Evolutionary conservation across 2,797 vertebrate genomes (phyloP).

Genomic region (Silurus lanzhouensis): DNA sequence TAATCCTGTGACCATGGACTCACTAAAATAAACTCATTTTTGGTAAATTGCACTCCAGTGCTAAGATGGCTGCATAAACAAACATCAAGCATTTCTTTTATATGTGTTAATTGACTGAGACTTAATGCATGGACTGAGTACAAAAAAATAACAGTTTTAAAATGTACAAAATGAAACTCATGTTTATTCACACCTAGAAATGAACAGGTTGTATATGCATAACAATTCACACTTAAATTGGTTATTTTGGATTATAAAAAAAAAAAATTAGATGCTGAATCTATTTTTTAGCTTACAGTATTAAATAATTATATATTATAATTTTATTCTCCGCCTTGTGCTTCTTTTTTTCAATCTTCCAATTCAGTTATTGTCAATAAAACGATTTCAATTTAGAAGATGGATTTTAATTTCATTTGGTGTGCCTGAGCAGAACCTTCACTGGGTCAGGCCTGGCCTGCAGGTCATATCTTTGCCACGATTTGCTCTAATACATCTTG

Average conservation of each 20-base stretch:
- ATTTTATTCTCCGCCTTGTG: background rate
- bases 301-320: background rate
- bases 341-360: background rate
- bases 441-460: background rate
- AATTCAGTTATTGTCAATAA: background rate
- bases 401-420: background rate
- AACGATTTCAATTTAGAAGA: background rate
- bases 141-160: background rate
- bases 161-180: background rate
- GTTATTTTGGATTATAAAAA: background rate
- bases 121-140: background rate
- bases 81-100: background rate
- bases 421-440: background rate
- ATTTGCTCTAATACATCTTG: background rate
- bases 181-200: background rate
- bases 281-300: background rate
- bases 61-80: background rate
- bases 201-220: background rate
- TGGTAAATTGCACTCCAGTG: background rate
- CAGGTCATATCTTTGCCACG: background rate
- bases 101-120: background rate
- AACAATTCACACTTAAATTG: background rate
- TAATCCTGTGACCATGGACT: background rate
- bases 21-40: background rate
- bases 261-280: background rate